Conservation (phyloP, 2,888 invertebrate genomes). For the Lacanobia wlatinum region DNA sequence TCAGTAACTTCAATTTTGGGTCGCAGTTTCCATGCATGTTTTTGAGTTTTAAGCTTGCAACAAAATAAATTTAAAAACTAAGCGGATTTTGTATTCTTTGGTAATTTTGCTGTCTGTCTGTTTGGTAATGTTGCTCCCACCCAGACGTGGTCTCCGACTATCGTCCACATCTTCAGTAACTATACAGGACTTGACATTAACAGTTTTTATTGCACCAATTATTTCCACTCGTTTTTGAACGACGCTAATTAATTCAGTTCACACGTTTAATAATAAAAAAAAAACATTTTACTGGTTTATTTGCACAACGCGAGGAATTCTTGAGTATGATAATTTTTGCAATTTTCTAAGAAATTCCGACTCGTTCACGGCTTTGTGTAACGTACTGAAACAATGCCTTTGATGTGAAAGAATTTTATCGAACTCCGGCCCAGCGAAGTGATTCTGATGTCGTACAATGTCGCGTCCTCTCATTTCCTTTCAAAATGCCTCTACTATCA, state of each 20-base stretch:
- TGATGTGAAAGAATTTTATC: constrained; percentile 40
- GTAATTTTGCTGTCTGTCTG: background rate
- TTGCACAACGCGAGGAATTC: constrained; percentile 30
- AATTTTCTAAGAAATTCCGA: constrained; percentile 44
- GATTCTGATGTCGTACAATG: constrained; percentile 20
- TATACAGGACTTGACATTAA: constrained; percentile 62
- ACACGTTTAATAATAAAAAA: constrained; percentile 67
- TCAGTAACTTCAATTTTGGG: constrained; percentile 3
- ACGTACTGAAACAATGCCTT: constrained; percentile 47
- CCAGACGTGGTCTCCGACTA: constrained; percentile 12
- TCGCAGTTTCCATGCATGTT: background rate
- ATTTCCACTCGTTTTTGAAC: constrained; percentile 68
- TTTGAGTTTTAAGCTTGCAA: constrained; percentile 2
- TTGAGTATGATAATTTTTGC: constrained; percentile 29
- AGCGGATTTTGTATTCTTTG: background rate
- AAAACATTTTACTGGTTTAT: constrained; percentile 50
- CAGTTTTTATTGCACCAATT: constrained; percentile 71
- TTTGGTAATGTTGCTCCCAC: no score
- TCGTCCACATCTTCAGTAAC: constrained; percentile 27
- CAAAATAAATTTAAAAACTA: background rate
- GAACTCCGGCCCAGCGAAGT: constrained; percentile 11
- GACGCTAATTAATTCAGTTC: constrained; percentile 73
- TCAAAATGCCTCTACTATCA: constrained; percentile 12
- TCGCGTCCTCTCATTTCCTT: constrained; percentile 27
- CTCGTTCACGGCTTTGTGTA: constrained; percentile 34